These are phyloP conservation scores for Scomber colias DNA, from an alignment of 2,113 vertebrate species.

Conservation along the genomic window DNA sequence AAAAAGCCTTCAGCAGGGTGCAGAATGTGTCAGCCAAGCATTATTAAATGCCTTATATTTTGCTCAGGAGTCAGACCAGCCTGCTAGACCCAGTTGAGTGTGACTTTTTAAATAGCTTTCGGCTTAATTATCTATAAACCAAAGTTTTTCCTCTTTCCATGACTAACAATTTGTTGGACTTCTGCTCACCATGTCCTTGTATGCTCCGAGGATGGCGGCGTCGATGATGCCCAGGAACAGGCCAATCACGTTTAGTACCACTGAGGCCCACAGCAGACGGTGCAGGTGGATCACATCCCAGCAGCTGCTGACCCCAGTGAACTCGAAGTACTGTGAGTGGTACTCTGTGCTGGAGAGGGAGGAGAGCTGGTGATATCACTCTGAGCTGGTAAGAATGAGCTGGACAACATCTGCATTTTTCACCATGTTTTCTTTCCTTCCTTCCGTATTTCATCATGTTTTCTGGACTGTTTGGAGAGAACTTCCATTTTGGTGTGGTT, in stretches of 20 bases:
- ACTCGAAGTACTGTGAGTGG: slow-evolving; percentile 87
- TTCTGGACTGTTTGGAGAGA: too few relatives aligned
- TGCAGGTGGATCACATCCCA: slow-evolving; percentile 92
- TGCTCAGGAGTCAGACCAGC: background rate
- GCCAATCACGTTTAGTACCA: slow-evolving; percentile 89
- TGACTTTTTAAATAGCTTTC: background rate
- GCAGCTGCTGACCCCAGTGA: slow-evolving; percentile 89
- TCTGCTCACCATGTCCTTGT: slow-evolving; percentile 92
- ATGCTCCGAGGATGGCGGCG: slow-evolving; percentile 93
- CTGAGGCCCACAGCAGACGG: slow-evolving; percentile 92
- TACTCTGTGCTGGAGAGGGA: slow-evolving; percentile 81
- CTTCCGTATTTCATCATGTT: too few relatives aligned
- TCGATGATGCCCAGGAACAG: slow-evolving; percentile 92
- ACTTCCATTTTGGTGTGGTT: too few relatives aligned
- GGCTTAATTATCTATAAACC: background rate
- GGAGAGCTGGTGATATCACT: too few relatives aligned
- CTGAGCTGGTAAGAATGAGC: too few relatives aligned
- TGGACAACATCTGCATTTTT: too few relatives aligned
- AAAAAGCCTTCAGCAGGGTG: background rate
- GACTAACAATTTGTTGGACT: background rate
- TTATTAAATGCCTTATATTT: background rate
- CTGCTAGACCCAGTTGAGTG: too few relatives aligned
- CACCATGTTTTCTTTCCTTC: too few relatives aligned
- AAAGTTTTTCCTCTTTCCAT: background rate
- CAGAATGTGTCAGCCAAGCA: background rate